These are phyloP conservation scores for Anguilla marmorata DNA, from an alignment of 2,797 vertebrate species.

Conservation along the genomic window DNA sequence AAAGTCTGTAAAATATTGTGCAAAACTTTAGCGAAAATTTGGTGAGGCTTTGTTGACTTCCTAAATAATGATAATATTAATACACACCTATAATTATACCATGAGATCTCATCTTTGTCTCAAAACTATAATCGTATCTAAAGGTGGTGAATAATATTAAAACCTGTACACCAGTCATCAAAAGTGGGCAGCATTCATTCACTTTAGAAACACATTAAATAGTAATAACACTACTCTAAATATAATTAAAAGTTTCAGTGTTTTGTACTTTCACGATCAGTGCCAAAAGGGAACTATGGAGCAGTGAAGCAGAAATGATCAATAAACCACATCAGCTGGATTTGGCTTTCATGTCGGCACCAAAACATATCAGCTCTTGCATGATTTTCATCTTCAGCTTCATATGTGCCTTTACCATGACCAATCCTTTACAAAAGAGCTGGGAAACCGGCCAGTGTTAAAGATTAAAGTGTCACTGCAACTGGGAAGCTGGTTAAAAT, in stretches of 20 bases:
- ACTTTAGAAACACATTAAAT: conserved; percentile 28
- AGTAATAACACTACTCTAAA: conserved; percentile 24
- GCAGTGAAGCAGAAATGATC: conserved; percentile 9
- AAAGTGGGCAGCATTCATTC: conserved; percentile 48
- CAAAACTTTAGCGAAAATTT: conserved; percentile 57
- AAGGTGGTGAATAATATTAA: conserved; percentile 26
- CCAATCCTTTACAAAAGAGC: neutral
- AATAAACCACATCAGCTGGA: neutral
- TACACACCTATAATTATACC: conserved; percentile 19
- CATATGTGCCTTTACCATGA: neutral
- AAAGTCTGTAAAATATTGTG: conserved; percentile 65
- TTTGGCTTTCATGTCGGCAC: neutral
- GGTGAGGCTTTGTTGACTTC: conserved; percentile 39
- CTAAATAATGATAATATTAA: neutral
- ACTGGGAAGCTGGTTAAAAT: neutral
- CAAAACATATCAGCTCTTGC: neutral
- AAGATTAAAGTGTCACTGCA: neutral
- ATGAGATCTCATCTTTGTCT: conserved; percentile 5
- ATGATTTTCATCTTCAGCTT: neutral
- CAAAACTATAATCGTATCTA: conserved; percentile 20
- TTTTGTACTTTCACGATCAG: conserved; percentile 13
- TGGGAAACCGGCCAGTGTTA: neutral
- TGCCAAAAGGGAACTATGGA: neutral
- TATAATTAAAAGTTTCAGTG: conserved; percentile 27
- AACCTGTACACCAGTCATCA: conserved; percentile 34